Conservation (phyloP, 92 coral and sea anemone genomes). For the Palythoa grandiflora region DNA sequence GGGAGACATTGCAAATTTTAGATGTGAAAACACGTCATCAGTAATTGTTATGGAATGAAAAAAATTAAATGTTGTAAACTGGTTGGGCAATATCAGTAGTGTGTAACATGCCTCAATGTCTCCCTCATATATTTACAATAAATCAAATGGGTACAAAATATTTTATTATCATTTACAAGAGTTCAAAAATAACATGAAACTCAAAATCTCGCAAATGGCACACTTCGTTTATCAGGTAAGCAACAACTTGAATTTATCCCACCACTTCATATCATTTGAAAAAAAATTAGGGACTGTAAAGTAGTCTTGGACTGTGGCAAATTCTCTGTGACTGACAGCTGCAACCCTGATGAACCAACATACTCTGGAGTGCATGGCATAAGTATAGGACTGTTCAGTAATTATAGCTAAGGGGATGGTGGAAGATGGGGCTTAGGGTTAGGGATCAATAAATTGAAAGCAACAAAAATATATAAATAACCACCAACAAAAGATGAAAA, state of each 20-base stretch:
- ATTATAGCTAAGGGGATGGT: slow-evolving; percentile 7
- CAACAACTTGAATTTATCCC: slow-evolving; percentile 1
- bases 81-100: slow-evolving; percentile 17
- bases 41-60: slow-evolving; percentile 13
- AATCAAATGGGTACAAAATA: neutral
- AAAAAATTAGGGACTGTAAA: neutral
- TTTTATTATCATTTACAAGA: too few species aligned
- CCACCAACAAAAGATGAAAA: slow-evolving; percentile 3
- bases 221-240: neutral
- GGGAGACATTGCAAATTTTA: neutral
- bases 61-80: neutral
- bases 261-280: slow-evolving; percentile 11
- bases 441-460: neutral
- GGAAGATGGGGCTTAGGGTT: neutral
- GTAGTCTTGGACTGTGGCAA: slow-evolving; percentile 1
- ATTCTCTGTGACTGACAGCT: slow-evolving; percentile 7
- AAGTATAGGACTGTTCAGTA: slow-evolving; percentile 12
- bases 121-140: neutral
- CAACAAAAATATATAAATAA: neutral
- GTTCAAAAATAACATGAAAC: too few species aligned
- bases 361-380: slow-evolving; percentile 10
- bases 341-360: neutral
- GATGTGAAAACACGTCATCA: slow-evolving; percentile 14
- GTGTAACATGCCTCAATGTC: slow-evolving; percentile 8
- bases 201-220: too few species aligned